Conservation (phyloP, 2,113 vertebrate species). For the Neofelis nebulosa region DNA sequence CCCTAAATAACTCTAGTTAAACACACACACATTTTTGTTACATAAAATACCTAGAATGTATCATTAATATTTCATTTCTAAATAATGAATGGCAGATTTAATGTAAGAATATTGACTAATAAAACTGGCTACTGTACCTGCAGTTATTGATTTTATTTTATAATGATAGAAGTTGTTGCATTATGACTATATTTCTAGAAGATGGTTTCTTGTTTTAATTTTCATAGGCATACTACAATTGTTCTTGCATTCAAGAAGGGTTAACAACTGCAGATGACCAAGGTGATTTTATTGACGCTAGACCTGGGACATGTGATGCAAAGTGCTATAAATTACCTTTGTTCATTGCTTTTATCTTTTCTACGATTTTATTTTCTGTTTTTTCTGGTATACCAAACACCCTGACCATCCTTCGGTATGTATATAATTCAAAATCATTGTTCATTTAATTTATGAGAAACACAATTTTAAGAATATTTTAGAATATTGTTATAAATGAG, state of each 20-base stretch:
- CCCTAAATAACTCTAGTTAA: not conserved
- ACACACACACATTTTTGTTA: not conserved
- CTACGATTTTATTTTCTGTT: slow-evolving; percentile 82
- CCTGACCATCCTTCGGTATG: slow-evolving; percentile 83
- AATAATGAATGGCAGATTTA: not conserved
- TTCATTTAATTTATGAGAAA: not conserved
- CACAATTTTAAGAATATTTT: slow-evolving; percentile 21
- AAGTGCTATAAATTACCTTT: slow-evolving; percentile 82
- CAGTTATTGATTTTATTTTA: slow-evolving; percentile 15
- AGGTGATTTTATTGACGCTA: slow-evolving; percentile 73
- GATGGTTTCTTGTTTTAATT: slow-evolving; percentile 28
- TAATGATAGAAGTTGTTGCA: not conserved
- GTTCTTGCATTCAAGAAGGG: slow-evolving; percentile 83
- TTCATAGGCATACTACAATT: slow-evolving; percentile 82
- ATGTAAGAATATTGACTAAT: not conserved
- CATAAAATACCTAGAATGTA: not conserved
- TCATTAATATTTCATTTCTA: not conserved
- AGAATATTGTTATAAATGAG: not conserved
- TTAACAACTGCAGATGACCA: not conserved
- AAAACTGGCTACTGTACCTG: not conserved
- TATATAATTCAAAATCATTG: not conserved
- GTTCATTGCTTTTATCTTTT: slow-evolving; percentile 83
- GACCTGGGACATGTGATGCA: slow-evolving; percentile 81
- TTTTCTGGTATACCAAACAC: slow-evolving; percentile 81
- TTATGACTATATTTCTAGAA: slow-evolving; percentile 32